Evolutionary conservation across 2,888 invertebrate species (phyloP), one percentile per base, ranked within the genome.

Genomic region (Himalopsyche japonica): DNA sequence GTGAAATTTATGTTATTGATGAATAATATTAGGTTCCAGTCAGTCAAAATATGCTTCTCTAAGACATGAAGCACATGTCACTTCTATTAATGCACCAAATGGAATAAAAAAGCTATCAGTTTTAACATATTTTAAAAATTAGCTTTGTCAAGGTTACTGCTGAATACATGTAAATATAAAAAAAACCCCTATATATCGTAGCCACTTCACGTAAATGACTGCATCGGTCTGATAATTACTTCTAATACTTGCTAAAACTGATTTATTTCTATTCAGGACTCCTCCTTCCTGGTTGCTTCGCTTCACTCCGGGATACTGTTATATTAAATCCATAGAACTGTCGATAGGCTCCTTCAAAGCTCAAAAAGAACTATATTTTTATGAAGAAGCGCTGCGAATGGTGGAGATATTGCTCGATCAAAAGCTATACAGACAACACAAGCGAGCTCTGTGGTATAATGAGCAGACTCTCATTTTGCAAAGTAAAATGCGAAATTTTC

Each of bases 391-490:
- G 0, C 90, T 94, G 32, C 89, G 92, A 0, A 90, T 94, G 57
- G 89, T 95, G 0, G 89, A 90, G 5, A 88, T 89, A 8, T 89
- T 95, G 24, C 90, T 95, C 20, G 87, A 87, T 0, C 94, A 95
- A 88, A 88, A 89, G 1, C 86, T 88, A 0, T 93, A 93, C 88
- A 88, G 92, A 70, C 90, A 90, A 34, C 91, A 93, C 80, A 91
- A 91, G 86, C 90, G 90, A 85, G 92, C 92, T 0, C 88, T 90
- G 1, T 93, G 93, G 95, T 94, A 92, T 88, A 93, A 94, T 34
- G 92, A 95, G 87, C 91, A 94, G 82, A 93, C 94, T 0, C 90
- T 95, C 0, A 93, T 95, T 87, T 89, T 94, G 32, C 93, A 95
- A 81, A 92, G 90, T 85, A 85, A 80, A 48, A 18, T 80, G 5